Evolutionary conservation across 1,140 invertebrate species (phyloP).

Genomic region (Drosophila setifemur): DNA sequence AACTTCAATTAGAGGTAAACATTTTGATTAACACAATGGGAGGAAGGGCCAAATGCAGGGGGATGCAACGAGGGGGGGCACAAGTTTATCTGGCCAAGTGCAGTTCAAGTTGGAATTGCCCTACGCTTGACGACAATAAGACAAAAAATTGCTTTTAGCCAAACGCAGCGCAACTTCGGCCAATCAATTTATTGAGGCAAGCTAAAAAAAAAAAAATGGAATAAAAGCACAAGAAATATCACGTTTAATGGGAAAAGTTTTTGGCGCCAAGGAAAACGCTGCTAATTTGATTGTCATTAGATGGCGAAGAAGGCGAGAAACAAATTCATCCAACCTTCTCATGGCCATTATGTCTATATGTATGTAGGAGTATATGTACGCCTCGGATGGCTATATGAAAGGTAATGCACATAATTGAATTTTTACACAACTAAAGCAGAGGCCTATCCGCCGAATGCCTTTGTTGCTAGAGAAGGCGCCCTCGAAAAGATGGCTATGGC

Average conservation of each 20-base stretch:
- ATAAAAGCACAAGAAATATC: slow-evolving; percentile 17
- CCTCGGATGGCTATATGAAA: slow-evolving; percentile 23
- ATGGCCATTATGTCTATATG: slow-evolving; percentile 18
- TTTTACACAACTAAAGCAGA: slow-evolving; percentile 72
- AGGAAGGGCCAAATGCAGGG: background rate
- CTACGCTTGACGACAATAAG: slow-evolving; percentile 30
- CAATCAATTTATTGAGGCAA: slow-evolving; percentile 55
- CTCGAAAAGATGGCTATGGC: slow-evolving; percentile 36
- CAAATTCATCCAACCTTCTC: slow-evolving; percentile 40
- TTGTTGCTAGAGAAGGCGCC: slow-evolving; percentile 60
- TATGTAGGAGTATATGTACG: slow-evolving; percentile 31
- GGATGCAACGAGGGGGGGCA: background rate
- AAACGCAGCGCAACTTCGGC: slow-evolving; percentile 41
- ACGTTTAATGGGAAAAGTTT: slow-evolving; percentile 78
- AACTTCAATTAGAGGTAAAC: slow-evolving; percentile 69
- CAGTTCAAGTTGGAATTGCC: slow-evolving; percentile 40
- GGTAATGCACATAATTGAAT: slow-evolving; percentile 81
- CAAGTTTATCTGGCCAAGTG: slow-evolving; percentile 37
- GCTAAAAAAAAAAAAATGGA: slow-evolving; percentile 15
- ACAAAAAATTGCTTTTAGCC: slow-evolving; percentile 44
- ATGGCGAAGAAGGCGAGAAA: slow-evolving; percentile 27
- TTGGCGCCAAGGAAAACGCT: slow-evolving; percentile 48
- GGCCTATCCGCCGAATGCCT: slow-evolving; percentile 52
- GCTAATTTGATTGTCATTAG: slow-evolving; percentile 79
- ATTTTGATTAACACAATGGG: slow-evolving; percentile 43